Evolutionary conservation across 2,113 vertebrate genomes (phyloP).

Genomic region (Brienomyrus brachyistius): DNA sequence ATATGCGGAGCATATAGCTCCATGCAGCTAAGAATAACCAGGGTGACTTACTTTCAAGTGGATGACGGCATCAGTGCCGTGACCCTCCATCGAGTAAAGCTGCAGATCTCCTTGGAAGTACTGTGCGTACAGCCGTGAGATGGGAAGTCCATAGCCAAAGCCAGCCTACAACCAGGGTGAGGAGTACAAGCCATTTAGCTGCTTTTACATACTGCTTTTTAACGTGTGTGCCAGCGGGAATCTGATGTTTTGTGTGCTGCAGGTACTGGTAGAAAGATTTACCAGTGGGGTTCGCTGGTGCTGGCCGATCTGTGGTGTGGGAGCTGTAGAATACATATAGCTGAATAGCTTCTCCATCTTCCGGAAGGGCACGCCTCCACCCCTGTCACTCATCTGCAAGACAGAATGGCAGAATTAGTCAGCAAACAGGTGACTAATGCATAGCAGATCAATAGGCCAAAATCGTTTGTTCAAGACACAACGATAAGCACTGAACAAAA

Average conservation of each 20-base stretch:
- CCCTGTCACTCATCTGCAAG: conserved; percentile 79
- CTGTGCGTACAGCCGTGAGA: conserved; percentile 88
- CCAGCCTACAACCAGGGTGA: conserved; percentile 67
- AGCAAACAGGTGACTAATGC: not conserved
- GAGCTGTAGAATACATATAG: conserved; percentile 92
- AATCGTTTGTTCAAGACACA: not conserved
- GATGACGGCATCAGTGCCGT: conserved; percentile 85
- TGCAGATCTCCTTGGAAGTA: conserved; percentile 95
- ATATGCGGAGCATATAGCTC: not conserved
- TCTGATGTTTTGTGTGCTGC: not conserved
- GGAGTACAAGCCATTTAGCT: conserved; percentile 19
- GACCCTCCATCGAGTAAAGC: conserved; percentile 91
- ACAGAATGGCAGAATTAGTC: not conserved
- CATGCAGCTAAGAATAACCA: not conserved
- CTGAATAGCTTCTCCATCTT: conserved; percentile 88
- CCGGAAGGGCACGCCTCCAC: conserved; percentile 78
- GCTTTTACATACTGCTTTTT: not conserved
- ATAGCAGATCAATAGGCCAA: not conserved
- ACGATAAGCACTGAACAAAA: not conserved
- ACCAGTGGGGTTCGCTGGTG: conserved; percentile 72
- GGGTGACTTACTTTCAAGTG: conserved; percentile 72
- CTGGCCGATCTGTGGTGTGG: conserved; percentile 69
- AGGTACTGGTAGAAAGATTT: conserved; percentile 12
- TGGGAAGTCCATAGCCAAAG: conserved; percentile 87
- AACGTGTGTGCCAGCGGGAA: not conserved